These are phyloP conservation scores for Biston betularia DNA, from an alignment of 2,888 invertebrate species.

Conservation along the genomic window DNA sequence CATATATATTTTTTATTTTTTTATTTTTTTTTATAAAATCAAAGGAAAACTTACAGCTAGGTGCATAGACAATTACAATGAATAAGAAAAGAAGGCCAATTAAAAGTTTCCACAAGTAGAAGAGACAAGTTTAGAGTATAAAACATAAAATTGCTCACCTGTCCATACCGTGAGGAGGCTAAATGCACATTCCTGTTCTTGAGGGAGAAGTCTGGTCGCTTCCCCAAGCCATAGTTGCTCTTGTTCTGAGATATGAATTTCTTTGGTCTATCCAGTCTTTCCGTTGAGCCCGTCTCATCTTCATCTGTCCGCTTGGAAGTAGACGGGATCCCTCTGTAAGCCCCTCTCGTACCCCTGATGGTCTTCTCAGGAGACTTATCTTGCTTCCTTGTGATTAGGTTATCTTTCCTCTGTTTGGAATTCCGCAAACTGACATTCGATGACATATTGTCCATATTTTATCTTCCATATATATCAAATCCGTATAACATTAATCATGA, in stretches of 20 bases:
- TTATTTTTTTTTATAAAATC: too few species aligned
- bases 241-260: conserved; percentile 81
- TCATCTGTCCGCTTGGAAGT: conserved; percentile 79
- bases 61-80: too few species aligned
- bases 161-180: conserved; percentile 81
- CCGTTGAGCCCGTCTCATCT: conserved; percentile 74
- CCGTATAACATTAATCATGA: conserved; percentile 49
- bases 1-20: too few species aligned
- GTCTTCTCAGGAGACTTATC: conserved; percentile 84
- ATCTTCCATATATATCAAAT: conserved; percentile 56
- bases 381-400: conserved; percentile 81
- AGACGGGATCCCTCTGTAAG: conserved; percentile 76
- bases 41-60: too few species aligned
- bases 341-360: conserved; percentile 78
- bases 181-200: conserved; percentile 83
- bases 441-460: conserved; percentile 81
- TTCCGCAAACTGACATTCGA: conserved; percentile 76
- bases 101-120: too few species aligned
- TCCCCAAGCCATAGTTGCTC: conserved; percentile 76
- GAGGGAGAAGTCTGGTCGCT: conserved; percentile 80
- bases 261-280: conserved; percentile 83
- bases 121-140: too few species aligned
- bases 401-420: conserved; percentile 81
- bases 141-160: conserved; percentile 63
- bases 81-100: too few species aligned